Evolutionary conservation across 2,113 vertebrate genomes (phyloP), one percentile per base, ranked within the genome.

Genomic region (Phoxinus phoxinus): DNA sequence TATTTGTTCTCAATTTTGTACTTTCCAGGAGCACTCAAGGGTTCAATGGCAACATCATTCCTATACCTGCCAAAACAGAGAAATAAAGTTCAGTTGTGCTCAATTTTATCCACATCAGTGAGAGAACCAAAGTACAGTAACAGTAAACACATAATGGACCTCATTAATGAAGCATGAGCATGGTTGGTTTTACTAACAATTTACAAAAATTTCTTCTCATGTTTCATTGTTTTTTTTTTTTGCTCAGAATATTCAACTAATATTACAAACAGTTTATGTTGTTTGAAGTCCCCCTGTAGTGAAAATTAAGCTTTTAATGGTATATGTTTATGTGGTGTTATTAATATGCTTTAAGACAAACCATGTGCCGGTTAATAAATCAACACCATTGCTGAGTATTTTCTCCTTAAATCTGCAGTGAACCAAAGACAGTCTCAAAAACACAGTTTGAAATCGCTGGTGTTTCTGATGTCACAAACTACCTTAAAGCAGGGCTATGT

Each of bases 1-100:
- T 98, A 99, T 91, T 95, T 98, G 93, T 91, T 97, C 85, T 99
- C 97, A 23, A 99, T 96, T 86, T 93, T 96, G 93, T 98, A 99
- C 90, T 97, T 99, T 84, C 94, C 95, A 9, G 97, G 97, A n/a
- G 95, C 93, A 46, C 92, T 96, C 75, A 97, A 95, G 35, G 96
- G 96, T 75, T 95, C 94, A 87, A 99, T 93, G 9, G 96, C 76
- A 76, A 92, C 94, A 25, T 96, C 96, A 0, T 96, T 96, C 92
- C 97, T 99, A 91, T 97, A 98, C 98, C 98, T 99, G 88, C 74
- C 46, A 63, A 87, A n/a, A 71, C 6, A 85, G 6, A 86, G 87
- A 58, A 30, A 81, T 13, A 84, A 25, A 23, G 11, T 51, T 25
- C 17, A 51, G 44, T 41, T 17, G 4, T 9, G 23, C 11, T 46